phyloP scores from a whole-genome alignment of 1,140 invertebrate genomes.

The Caenorhabditis latens region DNA sequence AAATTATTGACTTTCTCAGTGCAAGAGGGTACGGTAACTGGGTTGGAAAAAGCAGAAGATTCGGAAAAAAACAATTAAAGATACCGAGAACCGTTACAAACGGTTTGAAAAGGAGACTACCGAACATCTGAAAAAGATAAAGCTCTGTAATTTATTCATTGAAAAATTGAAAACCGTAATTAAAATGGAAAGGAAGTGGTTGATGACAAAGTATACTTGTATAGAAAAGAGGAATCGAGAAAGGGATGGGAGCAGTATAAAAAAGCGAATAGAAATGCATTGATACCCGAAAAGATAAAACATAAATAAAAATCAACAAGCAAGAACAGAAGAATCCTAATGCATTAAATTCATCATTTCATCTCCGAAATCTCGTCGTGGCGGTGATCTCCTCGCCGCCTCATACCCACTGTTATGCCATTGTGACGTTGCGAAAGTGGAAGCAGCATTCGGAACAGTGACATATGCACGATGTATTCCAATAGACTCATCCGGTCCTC shows the following conservation, averaged over 20 bases:
- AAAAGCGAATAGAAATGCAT: neutral
- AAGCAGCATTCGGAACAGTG: conserved; percentile 5
- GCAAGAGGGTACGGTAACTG: too few species aligned
- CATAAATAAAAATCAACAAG: neutral
- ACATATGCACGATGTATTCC: conserved; percentile 6
- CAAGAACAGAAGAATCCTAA: neutral
- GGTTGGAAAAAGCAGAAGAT: too few species aligned
- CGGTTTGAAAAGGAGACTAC: too few species aligned
- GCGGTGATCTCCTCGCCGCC: conserved; percentile 17
- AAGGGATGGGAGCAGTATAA: neutral
- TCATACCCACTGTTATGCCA: conserved; percentile 26
- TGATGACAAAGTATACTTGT: neutral
- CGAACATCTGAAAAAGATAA: too few species aligned
- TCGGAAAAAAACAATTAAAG: too few species aligned
- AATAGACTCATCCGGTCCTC: neutral
- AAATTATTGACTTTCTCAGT: too few species aligned
- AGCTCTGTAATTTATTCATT: too few species aligned
- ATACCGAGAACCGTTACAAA: too few species aligned
- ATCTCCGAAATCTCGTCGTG: conserved; percentile 15
- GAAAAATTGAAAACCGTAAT: too few species aligned
- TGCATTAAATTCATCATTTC: conserved; percentile 25
- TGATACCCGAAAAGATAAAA: neutral
- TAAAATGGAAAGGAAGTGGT: neutral
- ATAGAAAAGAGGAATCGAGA: neutral
- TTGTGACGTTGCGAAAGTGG: neutral